Evolutionary conservation across 2,888 invertebrate genomes (phyloP), one percentile per base, ranked within the genome.

Genomic region (Dascillus cervinus): DNA sequence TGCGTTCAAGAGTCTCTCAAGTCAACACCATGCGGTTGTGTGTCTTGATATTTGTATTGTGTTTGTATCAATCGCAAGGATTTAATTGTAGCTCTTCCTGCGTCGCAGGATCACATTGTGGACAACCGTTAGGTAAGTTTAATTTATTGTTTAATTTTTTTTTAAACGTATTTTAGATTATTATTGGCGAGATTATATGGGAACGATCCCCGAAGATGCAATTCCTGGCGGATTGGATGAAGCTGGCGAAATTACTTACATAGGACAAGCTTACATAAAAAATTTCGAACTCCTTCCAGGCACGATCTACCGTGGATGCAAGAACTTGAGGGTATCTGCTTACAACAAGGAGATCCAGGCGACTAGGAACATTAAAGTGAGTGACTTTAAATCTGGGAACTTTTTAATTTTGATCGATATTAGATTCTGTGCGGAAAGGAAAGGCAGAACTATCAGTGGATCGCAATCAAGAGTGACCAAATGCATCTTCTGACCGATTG

Each of bases 31-130:
- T n/a, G 54, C 32, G 50, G 37, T 41, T 41, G 37, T 40, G 35
- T 43, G 43, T 41, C 40, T 43, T 43, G 40, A 37, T 38, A 40
- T 40, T 43, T 41, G 41, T 43, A 41, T 38, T 40, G 28, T 43
- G 40, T 43, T 34, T 31, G 34, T 6, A 22, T 22, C 9, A 5
- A 22, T 22, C 9, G 23, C 17, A 17, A 8, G 4, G 5, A 17
- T 6, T 17, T 17, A 17, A 17, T 17, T 4, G 8, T 8, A 6
- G 17, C 8, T 17, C 17, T 17, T 17, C n/a, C 8, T 17, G 17
- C 17, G 8, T 8, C 8, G 8, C 8, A 6, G 4, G 17, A 8
- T 4, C 17, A 6, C 4, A 17, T 17, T 6, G 8, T 6, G 4
- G 4, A 8, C 17, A 17, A 6, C 17, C 17, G 17, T 4, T 17